These are phyloP conservation scores for Leucoraja erinaceus DNA, from an alignment of 2,113 vertebrate species.

Conservation along the genomic window DNA sequence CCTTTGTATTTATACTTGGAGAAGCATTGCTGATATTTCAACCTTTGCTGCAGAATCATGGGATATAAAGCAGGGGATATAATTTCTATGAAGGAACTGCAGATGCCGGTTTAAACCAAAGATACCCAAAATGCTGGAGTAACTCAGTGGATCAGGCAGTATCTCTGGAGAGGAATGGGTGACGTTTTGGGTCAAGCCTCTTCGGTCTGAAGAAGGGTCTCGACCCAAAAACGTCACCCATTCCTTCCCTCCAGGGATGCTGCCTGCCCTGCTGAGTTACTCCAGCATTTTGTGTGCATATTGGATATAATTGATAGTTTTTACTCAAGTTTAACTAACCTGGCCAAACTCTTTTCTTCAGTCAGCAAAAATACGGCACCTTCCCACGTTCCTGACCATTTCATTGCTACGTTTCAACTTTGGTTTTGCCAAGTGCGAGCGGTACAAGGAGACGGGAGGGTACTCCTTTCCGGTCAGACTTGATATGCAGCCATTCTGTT, in stretches of 20 bases:
- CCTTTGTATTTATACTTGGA: neutral
- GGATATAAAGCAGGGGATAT: neutral
- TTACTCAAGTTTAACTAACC: neutral
- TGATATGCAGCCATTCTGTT: constrained; percentile 83
- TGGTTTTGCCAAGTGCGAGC: constrained; percentile 81
- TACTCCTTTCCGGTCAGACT: constrained; percentile 78
- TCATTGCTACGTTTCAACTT: constrained; percentile 94
- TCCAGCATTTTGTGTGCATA: too few species aligned
- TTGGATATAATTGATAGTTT: neutral
- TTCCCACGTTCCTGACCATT: constrained; percentile 88
- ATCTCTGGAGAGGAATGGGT: too few species aligned
- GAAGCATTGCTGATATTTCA: neutral
- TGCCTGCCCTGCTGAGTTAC: too few species aligned
- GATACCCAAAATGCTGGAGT: too few species aligned
- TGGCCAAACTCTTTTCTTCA: constrained; percentile 47
- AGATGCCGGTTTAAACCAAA: too few species aligned
- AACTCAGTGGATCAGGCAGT: too few species aligned
- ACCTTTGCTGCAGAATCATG: neutral
- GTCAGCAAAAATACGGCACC: constrained; percentile 84
- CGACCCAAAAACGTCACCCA: too few species aligned
- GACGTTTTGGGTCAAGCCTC: too few species aligned
- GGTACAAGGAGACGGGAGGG: constrained; percentile 85
- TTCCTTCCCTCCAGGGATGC: too few species aligned
- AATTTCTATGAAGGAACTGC: neutral
- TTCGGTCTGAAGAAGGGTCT: too few species aligned